Base-by-base conservation (phyloP, 1,140 invertebrate genomes). In the Solenopsis fugax region DNA sequence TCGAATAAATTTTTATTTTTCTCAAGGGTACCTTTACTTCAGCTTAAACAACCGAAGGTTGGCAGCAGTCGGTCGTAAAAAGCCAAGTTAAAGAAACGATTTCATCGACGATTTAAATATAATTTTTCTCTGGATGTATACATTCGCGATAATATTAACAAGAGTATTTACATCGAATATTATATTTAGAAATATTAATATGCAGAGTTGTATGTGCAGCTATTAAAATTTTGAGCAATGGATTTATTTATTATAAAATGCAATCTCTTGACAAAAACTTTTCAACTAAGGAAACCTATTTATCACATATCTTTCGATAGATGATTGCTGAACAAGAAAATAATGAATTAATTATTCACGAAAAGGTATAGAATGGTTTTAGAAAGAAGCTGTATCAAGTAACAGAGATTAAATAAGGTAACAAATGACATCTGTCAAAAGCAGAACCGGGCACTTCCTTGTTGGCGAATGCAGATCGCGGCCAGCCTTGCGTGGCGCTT, bases 381-480 rank as follows among this genome's bases (percentile, higher is more conserved):
- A 67, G 18, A 62, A 18, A 45, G 16, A 10, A 45, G n/a, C 13
- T 10, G 24, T 6, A 52, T 72, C 16, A 10, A 50, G 45, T 52
- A 29, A 16, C 45, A 52, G 21, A 65, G 7, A 65, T 21, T 41
- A 81, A 52, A 71, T 54, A 65, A 54, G 0, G 13, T 54, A 34
- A 82, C 24, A 73, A 81, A 81, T 67, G 10, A 77, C 34, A 62
- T 29, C 29, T 64, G 56, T 54, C 16, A 3, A 52, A 78, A 9
- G 64, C 24, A 64, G 29, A 64, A 16, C n/a, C 50, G 50, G n/a
- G 12, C 16, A 65, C 75, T 80, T 86, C 64, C 76, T 67, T 80
- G 21, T 86, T 67, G 62, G 48, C n/a, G 37, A 65, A 85, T 54
- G 73, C 60, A 80, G 60, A 86, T 86, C 13, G 58, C 60, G 76